A percentile compares a stretch with the other conserved stretches of the same genome.
These are phyloP conservation scores for Bombus soroeensis DNA, from an alignment of 1,140 invertebrate species.

Conservation along the genomic window DNA sequence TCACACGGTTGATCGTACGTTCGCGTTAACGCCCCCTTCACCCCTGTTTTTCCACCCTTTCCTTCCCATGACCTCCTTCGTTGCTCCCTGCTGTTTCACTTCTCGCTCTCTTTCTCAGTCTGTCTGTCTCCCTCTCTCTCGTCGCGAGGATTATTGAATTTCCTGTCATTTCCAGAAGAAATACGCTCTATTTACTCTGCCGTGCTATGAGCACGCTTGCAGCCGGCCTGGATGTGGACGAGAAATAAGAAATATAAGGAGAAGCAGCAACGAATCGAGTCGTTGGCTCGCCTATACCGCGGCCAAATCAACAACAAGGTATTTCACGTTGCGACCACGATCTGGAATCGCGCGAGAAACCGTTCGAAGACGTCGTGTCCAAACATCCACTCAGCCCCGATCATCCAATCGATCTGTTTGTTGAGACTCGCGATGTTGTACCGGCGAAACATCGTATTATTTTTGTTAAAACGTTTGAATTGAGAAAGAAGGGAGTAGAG, in stretches of 20 bases:
- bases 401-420: conserved; percentile 1
- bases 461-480: neutral
- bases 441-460: neutral
- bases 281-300: conserved; percentile 18
- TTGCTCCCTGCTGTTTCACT: conserved; percentile 46
- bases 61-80: conserved; percentile 44
- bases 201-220: conserved; percentile 53
- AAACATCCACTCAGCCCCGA: neutral
- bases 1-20: conserved; percentile 9
- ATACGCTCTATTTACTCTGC: conserved; percentile 80
- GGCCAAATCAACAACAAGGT: conserved; percentile 47
- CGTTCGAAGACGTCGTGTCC: neutral
- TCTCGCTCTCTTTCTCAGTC: conserved; percentile 46
- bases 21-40: conserved; percentile 17
- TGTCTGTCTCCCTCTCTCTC: conserved; percentile 24
- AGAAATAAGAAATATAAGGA: conserved; percentile 64
- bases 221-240: conserved; percentile 54
- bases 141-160: conserved; percentile 81
- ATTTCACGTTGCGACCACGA: conserved; percentile 43
- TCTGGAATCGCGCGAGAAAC: conserved; percentile 32
- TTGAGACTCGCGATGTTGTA: neutral
- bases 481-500: neutral
- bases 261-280: conserved; percentile 51
- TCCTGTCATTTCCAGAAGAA: conserved; percentile 82
- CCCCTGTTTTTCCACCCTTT: conserved; percentile 27